Evolutionary conservation across 1,140 invertebrate species (phyloP).

Genomic region (fruit fly (Drosophila melanogaster)): Release_6_plus_ISO1_MT NT_033777.3:20104501-20105000

Average conservation of each 20-base stretch:
- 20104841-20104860: background rate
- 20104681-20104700: slow-evolving; percentile 51
- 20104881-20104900: slow-evolving; percentile 7
- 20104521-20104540: slow-evolving; percentile 27
- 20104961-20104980: slow-evolving; percentile 40
- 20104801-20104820: slow-evolving; percentile 41
- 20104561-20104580: slow-evolving; percentile 58
- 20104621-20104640: slow-evolving; percentile 14
- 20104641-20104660: slow-evolving; percentile 22
- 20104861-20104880: slow-evolving; percentile 2
- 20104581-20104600: slow-evolving; percentile 48
- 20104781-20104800: slow-evolving; percentile 46
- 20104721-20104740: slow-evolving; percentile 5
- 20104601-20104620: slow-evolving; percentile 39
- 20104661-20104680: slow-evolving; percentile 43
- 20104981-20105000: slow-evolving; percentile 43
- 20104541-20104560: slow-evolving; percentile 55
- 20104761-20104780: slow-evolving; percentile 31
- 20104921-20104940: background rate
- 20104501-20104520: slow-evolving; percentile 25
- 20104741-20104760: slow-evolving; percentile 44
- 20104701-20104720: slow-evolving; percentile 9
- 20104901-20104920: slow-evolving; percentile 24
- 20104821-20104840: slow-evolving; percentile 21
- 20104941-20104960: slow-evolving; percentile 29